A percentile compares a stretch with the other conserved stretches of the same genome.
phyloP scores from a whole-genome alignment of 2,797 vertebrate species.

The Leptatherina wallacei region DNA sequence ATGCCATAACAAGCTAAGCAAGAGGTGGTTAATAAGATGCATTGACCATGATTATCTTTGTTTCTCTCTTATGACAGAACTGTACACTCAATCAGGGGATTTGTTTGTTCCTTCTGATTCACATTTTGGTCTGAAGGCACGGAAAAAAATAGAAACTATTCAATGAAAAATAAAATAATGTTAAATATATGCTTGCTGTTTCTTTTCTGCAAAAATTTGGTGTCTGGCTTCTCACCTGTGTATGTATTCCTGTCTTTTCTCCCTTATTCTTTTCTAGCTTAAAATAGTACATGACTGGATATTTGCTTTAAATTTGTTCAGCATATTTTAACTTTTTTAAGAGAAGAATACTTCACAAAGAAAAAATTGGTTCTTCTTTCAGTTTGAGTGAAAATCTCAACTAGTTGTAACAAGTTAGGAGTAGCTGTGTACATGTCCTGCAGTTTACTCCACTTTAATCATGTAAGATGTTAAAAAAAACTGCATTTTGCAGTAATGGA shows the following conservation, averaged over 20 bases:
- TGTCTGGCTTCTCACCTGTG: slow-evolving; percentile 1
- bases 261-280: neutral
- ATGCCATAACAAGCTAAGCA: slow-evolving; percentile 81
- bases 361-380: neutral
- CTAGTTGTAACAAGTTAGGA: neutral
- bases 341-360: neutral
- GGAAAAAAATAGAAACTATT: slow-evolving; percentile 79
- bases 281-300: neutral
- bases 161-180: slow-evolving; percentile 85
- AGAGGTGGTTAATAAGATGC: slow-evolving; percentile 73
- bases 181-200: slow-evolving; percentile 62
- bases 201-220: slow-evolving; percentile 48
- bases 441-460: neutral
- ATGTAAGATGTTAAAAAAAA: neutral
- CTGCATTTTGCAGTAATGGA: neutral
- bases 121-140: slow-evolving; percentile 82
- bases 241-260: neutral
- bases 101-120: slow-evolving; percentile 84
- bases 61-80: slow-evolving; percentile 80
- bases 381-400: neutral
- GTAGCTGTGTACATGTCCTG: neutral
- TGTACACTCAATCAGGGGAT: slow-evolving; percentile 81
- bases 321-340: neutral
- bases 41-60: slow-evolving; percentile 74
- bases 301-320: neutral